These are phyloP conservation scores for Minunthozetes semirufus DNA, from an alignment of 2,888 invertebrate species.

Conservation along the genomic window DNA sequence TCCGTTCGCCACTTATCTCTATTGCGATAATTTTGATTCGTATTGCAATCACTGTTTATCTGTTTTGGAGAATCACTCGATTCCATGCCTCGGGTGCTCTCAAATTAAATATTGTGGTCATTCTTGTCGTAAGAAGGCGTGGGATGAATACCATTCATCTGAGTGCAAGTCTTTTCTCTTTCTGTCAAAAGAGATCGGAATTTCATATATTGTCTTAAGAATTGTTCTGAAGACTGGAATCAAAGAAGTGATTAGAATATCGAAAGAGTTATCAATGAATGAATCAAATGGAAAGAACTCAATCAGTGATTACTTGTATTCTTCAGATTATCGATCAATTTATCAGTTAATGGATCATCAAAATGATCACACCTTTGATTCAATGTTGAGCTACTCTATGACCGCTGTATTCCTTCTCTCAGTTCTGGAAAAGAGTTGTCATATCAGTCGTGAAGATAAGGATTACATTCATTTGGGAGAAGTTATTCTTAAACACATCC, in stretches of 20 bases:
- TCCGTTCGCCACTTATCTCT: slow-evolving; percentile 31
- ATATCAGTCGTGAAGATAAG: neutral
- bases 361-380: slow-evolving; percentile 15
- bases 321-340: slow-evolving; percentile 29
- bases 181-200: slow-evolving; percentile 30
- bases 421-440: neutral
- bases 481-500: slow-evolving; percentile 64
- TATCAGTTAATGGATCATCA: slow-evolving; percentile 15
- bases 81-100: slow-evolving; percentile 34
- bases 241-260: neutral
- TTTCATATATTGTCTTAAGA: slow-evolving; percentile 33
- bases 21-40: neutral
- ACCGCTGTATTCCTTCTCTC: slow-evolving; percentile 26
- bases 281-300: neutral
- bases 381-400: slow-evolving; percentile 15
- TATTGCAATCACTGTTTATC: slow-evolving; percentile 36
- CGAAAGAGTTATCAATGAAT: neutral
- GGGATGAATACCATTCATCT: slow-evolving; percentile 20
- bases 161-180: slow-evolving; percentile 29
- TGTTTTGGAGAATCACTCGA: neutral
- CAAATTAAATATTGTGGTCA: slow-evolving; percentile 30
- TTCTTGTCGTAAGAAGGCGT: slow-evolving; percentile 25
- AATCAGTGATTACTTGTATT: neutral
- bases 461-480: slow-evolving; percentile 54
- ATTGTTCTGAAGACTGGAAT: slow-evolving; percentile 32